A percentile compares a stretch with the other conserved stretches of the same genome.
These are phyloP conservation scores for Strix aluco DNA, from an alignment of 2,113 vertebrate genomes.

Conservation along the genomic window DNA sequence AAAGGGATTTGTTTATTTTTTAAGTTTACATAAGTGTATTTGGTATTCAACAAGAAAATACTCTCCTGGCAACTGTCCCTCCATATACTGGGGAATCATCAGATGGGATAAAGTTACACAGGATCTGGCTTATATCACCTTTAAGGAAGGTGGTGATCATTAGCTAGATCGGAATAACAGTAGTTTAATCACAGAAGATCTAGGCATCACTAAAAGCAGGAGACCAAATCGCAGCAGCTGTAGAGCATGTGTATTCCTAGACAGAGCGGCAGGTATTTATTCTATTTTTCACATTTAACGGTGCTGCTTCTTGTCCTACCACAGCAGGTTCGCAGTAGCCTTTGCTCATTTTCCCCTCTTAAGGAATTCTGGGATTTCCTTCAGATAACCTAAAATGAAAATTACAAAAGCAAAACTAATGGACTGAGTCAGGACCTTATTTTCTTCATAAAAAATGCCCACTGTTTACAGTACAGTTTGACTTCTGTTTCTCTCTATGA, in stretches of 20 bases:
- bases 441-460: background rate
- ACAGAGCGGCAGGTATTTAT: background rate
- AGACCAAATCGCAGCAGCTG: background rate
- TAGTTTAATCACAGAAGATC: background rate
- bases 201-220: background rate
- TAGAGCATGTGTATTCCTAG: background rate
- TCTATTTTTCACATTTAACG: background rate
- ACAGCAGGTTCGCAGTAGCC: background rate
- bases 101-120: background rate
- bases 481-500: background rate
- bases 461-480: background rate
- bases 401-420: background rate
- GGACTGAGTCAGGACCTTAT: background rate
- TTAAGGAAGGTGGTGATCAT: background rate
- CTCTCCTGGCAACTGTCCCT: background rate
- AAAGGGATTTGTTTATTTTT: conserved; percentile 24
- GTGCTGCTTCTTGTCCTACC: background rate
- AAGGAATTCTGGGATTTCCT: background rate
- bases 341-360: background rate
- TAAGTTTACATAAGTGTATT: background rate
- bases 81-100: background rate
- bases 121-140: background rate
- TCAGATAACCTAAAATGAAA: background rate
- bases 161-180: background rate
- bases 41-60: conserved; percentile 2